Percentiles rank a stretch among this genome's conserved stretches.
These are phyloP conservation scores for Elanoides forficatus DNA, from an alignment of 2,113 vertebrate species.

Conservation along the genomic window DNA sequence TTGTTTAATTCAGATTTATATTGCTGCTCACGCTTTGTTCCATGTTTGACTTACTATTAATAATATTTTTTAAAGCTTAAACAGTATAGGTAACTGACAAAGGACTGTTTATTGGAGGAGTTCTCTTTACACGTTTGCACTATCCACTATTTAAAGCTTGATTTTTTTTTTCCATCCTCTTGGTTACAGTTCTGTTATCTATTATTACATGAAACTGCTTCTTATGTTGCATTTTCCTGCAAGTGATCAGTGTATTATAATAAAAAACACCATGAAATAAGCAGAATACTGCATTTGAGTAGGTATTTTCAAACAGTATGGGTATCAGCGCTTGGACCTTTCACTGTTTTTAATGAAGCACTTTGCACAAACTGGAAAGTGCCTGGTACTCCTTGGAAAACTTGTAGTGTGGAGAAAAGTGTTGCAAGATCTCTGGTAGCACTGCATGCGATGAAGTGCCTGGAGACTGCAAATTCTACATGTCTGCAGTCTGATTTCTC, in stretches of 20 bases:
- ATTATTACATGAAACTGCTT: neutral
- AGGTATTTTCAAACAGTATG: neutral
- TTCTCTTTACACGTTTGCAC: neutral
- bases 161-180: neutral
- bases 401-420: neutral
- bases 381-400: neutral
- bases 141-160: neutral
- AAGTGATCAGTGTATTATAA: neutral
- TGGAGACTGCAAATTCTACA: neutral
- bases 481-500: neutral
- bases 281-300: neutral
- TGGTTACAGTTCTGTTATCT: neutral
- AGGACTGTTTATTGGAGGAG: neutral
- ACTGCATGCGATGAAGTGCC: rapidly evolving
- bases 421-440: neutral
- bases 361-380: neutral
- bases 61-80: neutral
- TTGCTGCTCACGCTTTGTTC: neutral
- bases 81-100: neutral
- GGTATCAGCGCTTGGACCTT: neutral
- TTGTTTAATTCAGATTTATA: neutral
- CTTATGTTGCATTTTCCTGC: neutral
- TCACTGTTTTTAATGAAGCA: neutral
- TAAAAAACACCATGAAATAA: neutral
- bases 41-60: neutral